A percentile compares a stretch with the other conserved stretches of the same genome.
phyloP scores from a whole-genome alignment of 2,888 invertebrate genomes.

The Ethmia dodecea region DNA sequence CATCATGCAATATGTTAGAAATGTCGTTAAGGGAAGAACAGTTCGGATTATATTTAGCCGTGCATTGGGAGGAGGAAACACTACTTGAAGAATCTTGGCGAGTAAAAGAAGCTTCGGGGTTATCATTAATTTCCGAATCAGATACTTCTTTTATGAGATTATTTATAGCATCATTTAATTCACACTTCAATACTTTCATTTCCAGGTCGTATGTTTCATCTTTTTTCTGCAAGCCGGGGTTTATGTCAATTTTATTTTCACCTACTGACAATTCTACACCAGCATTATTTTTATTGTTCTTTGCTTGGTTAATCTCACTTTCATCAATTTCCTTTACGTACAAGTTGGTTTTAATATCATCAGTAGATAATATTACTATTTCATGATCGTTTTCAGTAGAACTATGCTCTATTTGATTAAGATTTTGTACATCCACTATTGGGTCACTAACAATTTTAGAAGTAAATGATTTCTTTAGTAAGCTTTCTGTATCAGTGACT shows the following conservation, averaged over 20 bases:
- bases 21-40: constrained; percentile 79
- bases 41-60: constrained; percentile 81
- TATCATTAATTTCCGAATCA: constrained; percentile 50
- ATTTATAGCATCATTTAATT: constrained; percentile 66
- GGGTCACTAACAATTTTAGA: constrained; percentile 17
- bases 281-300: constrained; percentile 1
- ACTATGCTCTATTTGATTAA: constrained; percentile 10
- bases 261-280: too few species aligned
- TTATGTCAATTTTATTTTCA: constrained; percentile 5
- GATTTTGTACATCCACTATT: constrained; percentile 6
- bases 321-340: constrained; percentile 55
- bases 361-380: constrained; percentile 57
- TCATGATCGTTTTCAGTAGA: constrained; percentile 34
- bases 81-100: constrained; percentile 80
- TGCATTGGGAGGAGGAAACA: constrained; percentile 82
- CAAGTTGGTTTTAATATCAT: constrained; percentile 56
- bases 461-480: constrained; percentile 51
- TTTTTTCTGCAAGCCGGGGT: constrained; percentile 17
- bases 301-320: not conserved
- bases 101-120: constrained; percentile 40
- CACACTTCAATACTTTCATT: constrained; percentile 65
- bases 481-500: constrained; percentile 62
- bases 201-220: constrained; percentile 45
- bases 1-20: constrained; percentile 73
- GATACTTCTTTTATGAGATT: constrained; percentile 67